A percentile compares a stretch with the other conserved stretches of the same genome.
Evolutionary conservation across 2,113 vertebrate genomes (phyloP).

Genomic region (Promerops cafer): DNA sequence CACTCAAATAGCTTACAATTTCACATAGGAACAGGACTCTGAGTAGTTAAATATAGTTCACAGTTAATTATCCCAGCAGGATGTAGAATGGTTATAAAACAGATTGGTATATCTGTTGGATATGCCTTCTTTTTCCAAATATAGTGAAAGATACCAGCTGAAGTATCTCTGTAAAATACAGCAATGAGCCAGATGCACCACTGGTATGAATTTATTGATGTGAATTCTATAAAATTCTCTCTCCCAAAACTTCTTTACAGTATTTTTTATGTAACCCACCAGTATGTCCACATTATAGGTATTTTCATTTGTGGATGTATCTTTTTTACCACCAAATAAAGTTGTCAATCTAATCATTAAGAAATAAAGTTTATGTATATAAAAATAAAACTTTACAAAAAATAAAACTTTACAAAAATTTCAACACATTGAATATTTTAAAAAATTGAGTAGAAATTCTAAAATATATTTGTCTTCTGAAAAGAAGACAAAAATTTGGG

Average conservation of each 20-base stretch:
- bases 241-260: not conserved
- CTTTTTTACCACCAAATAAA: not conserved
- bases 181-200: not conserved
- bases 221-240: not conserved
- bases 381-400: not conserved
- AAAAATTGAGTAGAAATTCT: not conserved
- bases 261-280: not conserved
- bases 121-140: constrained; percentile 38
- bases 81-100: constrained; percentile 6
- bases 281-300: not conserved
- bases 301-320: not conserved
- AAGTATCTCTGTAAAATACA: not conserved
- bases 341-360: not conserved
- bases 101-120: constrained; percentile 32
- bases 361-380: not conserved
- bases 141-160: constrained; percentile 19
- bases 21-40: not conserved
- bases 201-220: not conserved
- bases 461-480: not conserved
- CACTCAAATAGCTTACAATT: constrained; percentile 4
- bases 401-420: not conserved
- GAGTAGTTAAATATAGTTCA: constrained; percentile 37
- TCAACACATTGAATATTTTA: too few relatives aligned
- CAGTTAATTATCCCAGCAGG: constrained; percentile 42
- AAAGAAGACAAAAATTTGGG: not conserved